Evolutionary conservation across 2,888 invertebrate species (phyloP), one percentile per base, ranked within the genome.

Genomic region (Sphaeridia pumilis): DNA sequence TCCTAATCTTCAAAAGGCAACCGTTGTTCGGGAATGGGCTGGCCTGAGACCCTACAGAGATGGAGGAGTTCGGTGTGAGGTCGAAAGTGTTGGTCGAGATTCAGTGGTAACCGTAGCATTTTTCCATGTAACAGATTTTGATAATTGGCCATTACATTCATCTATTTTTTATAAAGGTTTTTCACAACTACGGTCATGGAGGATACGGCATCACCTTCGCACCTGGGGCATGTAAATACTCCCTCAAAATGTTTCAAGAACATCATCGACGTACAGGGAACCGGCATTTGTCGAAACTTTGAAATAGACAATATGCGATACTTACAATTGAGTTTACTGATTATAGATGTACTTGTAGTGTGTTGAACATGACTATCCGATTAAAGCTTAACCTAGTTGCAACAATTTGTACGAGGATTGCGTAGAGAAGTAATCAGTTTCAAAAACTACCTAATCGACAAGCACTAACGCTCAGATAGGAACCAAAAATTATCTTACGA

Each of bases 111-210:
- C 10, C 12, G 5, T 44, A 44, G 24, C 5, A 22, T 20, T 31
- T 31, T 31, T 31, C 31, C 31, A 31, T 10, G 10, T 31, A 10
- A 14, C 31, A 31, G 14, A 31, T 31, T 31, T 31, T 7, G 7
- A 31, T 10, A n/a, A n/a, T n/a, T n/a, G n/a, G n/a, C n/a, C n/a
- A 31, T 31, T 31, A 31, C 31, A 31, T 52, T 20, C 21, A 36
- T 31, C 17, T 44, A 31, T 28, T 26, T 41, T 41, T 35, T 58
- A 57, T 74, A 1, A 76, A 80, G 75, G 75, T 93, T 28, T 82
- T 94, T 4, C 94, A 95, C 69, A 89, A 93, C 70, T 94, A 94
- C 68, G 94, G 94, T 0, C 94, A 94, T 69, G 92, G 93, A 0
- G 92, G 90, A 0, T 90, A 92, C 69, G 94, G 94, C 0, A 84